Percentiles rank a stretch among this genome's conserved stretches.
phyloP scores from a whole-genome alignment of 2,797 vertebrate species.

The Paedocypris micromegethes region DNA sequence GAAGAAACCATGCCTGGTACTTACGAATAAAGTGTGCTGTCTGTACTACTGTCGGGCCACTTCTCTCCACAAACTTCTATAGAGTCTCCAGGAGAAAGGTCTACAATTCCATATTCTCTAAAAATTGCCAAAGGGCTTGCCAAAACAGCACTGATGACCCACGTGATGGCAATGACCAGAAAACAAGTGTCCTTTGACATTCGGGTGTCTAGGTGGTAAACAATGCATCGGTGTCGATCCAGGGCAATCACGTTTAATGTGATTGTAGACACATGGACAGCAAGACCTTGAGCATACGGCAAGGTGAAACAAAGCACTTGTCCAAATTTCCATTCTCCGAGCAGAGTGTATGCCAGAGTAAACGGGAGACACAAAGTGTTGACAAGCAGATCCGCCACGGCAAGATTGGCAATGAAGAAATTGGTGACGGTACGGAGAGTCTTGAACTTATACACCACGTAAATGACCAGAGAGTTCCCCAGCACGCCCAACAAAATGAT shows the following conservation, averaged over 20 bases:
- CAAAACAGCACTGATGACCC: constrained; percentile 82
- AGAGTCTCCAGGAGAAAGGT: constrained; percentile 78
- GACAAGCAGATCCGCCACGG: constrained; percentile 86
- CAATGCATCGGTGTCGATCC: constrained; percentile 84
- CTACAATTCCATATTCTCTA: constrained; percentile 81
- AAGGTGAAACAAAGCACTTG: constrained; percentile 83
- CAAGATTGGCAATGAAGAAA: constrained; percentile 92
- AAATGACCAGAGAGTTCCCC: constrained; percentile 91
- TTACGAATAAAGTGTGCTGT: constrained; percentile 77
- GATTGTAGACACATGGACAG: constrained; percentile 88
- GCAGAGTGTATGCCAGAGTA: constrained; percentile 85
- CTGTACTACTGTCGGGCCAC: constrained; percentile 81
- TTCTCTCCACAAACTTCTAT: constrained; percentile 85
- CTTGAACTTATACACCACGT: constrained; percentile 88
- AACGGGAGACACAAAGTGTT: constrained; percentile 91
- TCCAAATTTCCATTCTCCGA: constrained; percentile 89
- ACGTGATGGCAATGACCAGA: constrained; percentile 82
- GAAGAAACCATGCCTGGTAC: constrained; percentile 22
- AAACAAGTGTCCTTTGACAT: constrained; percentile 88
- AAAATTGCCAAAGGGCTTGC: constrained; percentile 92
- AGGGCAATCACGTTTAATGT: constrained; percentile 90
- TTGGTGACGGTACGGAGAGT: constrained; percentile 91
- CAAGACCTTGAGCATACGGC: constrained; percentile 87
- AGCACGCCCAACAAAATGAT: constrained; percentile 89
- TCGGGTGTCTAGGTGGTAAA: constrained; percentile 88